Percentiles rank a stretch among this genome's conserved stretches.
Conservation (phyloP, 2,888 invertebrate genomes). For the Nephrocerus scutellatus region DNA sequence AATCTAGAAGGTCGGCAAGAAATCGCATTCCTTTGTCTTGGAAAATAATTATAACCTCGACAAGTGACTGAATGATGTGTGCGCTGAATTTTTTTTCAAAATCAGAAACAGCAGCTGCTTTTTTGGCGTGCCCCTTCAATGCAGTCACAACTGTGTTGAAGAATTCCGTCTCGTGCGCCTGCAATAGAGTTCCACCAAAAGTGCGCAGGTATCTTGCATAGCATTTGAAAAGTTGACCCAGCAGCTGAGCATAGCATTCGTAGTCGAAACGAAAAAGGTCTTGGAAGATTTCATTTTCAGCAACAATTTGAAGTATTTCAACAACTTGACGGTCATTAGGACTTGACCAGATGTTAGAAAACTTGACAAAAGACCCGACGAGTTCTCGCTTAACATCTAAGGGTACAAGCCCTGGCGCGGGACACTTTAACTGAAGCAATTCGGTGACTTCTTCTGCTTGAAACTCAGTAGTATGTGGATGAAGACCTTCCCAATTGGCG, state of each 20-base stretch:
- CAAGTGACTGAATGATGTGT: conserved; percentile 25
- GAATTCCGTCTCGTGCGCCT: conserved; percentile 31
- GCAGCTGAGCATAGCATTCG: conserved; percentile 24
- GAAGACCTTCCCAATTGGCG: conserved; percentile 10
- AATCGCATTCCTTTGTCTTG: conserved; percentile 26
- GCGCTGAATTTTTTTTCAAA: conserved; percentile 26
- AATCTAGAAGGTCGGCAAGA: conserved; percentile 34
- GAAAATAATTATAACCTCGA: conserved; percentile 28
- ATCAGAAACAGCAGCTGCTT: conserved; percentile 22
- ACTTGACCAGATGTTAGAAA: conserved; percentile 11
- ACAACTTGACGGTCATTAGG: conserved; percentile 13
- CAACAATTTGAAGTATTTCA: conserved; percentile 27
- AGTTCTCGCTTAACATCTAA: conserved; percentile 28
- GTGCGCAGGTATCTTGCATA: conserved; percentile 30
- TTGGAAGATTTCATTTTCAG: conserved; percentile 36
- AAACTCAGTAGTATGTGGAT: conserved; percentile 20
- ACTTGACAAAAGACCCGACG: conserved; percentile 23
- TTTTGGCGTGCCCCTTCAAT: conserved; percentile 30
- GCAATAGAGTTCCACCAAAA: conserved; percentile 9
- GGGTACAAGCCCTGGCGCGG: conserved; percentile 35
- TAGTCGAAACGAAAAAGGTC: conserved; percentile 33
- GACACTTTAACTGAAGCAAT: conserved; percentile 30
- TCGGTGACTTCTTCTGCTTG: conserved; percentile 23
- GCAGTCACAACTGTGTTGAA: conserved; percentile 26
- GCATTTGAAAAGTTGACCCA: conserved; percentile 27